Percentiles rank a stretch among this genome's conserved stretches.
Conservation (phyloP, 2,113 vertebrate genomes). For the Fulmarus glacialis region DNA sequence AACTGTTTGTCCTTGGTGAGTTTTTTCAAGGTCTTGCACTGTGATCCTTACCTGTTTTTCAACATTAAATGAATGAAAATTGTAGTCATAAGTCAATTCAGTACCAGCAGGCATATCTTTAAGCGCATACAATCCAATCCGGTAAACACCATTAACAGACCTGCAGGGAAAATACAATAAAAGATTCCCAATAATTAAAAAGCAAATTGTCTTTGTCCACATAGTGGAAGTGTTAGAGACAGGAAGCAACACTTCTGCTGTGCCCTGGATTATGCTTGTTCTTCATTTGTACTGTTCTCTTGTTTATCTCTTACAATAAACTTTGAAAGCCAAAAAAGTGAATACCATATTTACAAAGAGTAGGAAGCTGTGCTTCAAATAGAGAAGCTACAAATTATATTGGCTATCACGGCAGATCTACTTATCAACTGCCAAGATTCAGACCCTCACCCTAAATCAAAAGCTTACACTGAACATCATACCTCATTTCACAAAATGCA, state of each 20-base stretch:
- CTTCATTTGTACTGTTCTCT: not conserved
- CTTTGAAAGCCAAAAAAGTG: not conserved
- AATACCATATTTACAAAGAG: not conserved
- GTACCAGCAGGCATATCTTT: slow-evolving; percentile 92
- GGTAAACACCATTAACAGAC: slow-evolving; percentile 97
- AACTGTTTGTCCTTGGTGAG: not conserved
- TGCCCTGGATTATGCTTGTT: not conserved
- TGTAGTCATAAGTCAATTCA: slow-evolving; percentile 98
- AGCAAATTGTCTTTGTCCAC: not conserved
- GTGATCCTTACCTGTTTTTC: slow-evolving; percentile 90
- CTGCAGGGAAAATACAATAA: slow-evolving; percentile 43
- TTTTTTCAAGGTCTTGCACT: not conserved
- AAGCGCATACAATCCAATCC: slow-evolving; percentile 94
- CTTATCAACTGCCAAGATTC: not conserved
- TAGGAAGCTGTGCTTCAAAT: fast-evolving
- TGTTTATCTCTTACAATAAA: not conserved
- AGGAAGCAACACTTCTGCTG: not conserved
- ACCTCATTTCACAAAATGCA: not conserved
- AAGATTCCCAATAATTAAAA: not conserved
- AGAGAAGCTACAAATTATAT: not conserved
- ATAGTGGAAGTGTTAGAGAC: not conserved
- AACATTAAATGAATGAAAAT: slow-evolving; percentile 98
- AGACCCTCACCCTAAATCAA: not conserved
- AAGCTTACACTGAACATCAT: not conserved
- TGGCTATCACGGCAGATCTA: not conserved